Evolutionary conservation across 2,113 vertebrate genomes (phyloP), one percentile per base, ranked within the genome.

Genomic region (Phrynocephalus versicolor): DNA sequence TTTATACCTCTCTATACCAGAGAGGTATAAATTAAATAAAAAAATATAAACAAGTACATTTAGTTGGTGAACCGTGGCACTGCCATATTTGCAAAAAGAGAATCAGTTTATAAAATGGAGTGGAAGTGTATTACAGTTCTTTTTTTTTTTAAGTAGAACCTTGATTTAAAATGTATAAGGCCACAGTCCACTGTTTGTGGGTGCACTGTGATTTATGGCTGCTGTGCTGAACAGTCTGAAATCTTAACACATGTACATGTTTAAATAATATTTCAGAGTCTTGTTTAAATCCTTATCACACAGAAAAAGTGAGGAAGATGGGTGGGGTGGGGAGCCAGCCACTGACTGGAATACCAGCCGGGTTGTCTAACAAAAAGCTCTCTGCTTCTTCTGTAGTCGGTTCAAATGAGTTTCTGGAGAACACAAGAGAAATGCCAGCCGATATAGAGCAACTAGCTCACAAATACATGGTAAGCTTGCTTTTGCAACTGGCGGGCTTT

Each of bases 381-480:
- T 85, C 55, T 70, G 5, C 58, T 37, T 84, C 41, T 39, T 76
- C 8, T 27, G 21, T 27, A 88, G 84, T 84, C 77, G 78, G 57
- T 23, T n/a, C 82, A 65, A 67, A 15, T 57, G 82, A 91, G 30
- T 10, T 30, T 75, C 81, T 51, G 72, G 90, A 91, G 79, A 89
- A 76, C 41, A 83, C 87, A 70, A 77, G 62, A 72, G 79, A 73
- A 88, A 89, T 55, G 41, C 10, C 91, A 30, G 95, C 92, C 83
- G 83, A 65, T 2, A 1, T 96, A 89, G 96, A 96, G 70, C 95
- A 90, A 85, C 91, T 97, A 87, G 92, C 96, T 64, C 89, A 16
- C 73, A 97, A 94, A 89, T 96, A 96, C 88, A 96, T 94, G 97
- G 97, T 98, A 95, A 96, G 57, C 73, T 18, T 64, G 82, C 70